Evolutionary conservation across 2,888 invertebrate species (phyloP), one percentile per base, ranked within the genome.

Genomic region (Noctua janthe): DNA sequence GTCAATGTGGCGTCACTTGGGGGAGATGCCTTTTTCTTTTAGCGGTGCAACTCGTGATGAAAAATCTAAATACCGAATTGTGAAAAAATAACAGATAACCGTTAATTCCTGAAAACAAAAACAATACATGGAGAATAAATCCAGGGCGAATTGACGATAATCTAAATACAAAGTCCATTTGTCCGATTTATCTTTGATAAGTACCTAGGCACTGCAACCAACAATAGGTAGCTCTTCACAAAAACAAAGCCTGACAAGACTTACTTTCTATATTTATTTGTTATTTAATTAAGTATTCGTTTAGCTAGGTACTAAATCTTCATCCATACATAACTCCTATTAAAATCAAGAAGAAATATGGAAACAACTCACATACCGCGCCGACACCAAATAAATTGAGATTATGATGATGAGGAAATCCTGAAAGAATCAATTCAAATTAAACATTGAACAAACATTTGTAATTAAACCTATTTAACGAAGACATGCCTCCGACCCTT

Each of bases 111-210:
- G 20, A 67, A 66, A 82, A 71, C 29, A 43, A 43, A 51, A 54
- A 51, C 39, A 17, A 49, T 43, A 83, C 87, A 70, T 76, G 56
- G 64, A 75, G 10, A 74, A 72, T 82, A 64, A 62, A 51, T 76
- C 51, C 39, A 62, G 66, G 72, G 10, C 10, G 35, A 35, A 64
- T 15, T 47, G n/a, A 72, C 47, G 43, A 59, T 83, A 73, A 72
- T 83, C 43, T 75, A 76, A 23, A 56, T 51, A 59, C 39, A n/a
- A 54, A 87, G 43, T 69, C 76, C n/a, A 47, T 47, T 47, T 7
- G 43, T 7, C 62, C 51, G 76, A 70, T 69, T 51, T 43, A 59
- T 51, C 8, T 43, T 43, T 43, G 39, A 4, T 39, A 39, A 29
- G 39, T 39, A 10, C 10, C 47, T 47, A 47, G 47, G 47, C 47